These are phyloP conservation scores for Aspiorhynchus laticeps DNA, from an alignment of 2,113 vertebrate genomes.

Conservation along the genomic window DNA sequence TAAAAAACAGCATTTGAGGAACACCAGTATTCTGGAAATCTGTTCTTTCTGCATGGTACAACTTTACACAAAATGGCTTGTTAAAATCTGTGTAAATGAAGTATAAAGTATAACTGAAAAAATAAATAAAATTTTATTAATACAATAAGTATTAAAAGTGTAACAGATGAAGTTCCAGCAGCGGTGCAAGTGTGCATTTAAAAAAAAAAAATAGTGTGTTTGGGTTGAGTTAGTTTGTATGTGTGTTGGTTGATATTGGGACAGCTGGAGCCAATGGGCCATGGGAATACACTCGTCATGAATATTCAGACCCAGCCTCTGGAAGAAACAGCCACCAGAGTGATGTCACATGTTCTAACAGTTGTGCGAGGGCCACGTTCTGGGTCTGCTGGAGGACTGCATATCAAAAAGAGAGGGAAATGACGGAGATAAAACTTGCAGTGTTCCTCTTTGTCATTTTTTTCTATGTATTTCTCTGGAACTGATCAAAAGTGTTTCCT, in stretches of 20 bases:
- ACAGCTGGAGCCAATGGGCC: conserved; percentile 87
- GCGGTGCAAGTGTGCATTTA: conserved; percentile 15
- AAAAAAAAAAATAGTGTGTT: not conserved
- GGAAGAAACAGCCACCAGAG: conserved; percentile 91
- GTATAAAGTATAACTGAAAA: not conserved
- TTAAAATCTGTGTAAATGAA: not conserved
- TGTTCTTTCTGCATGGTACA: not conserved
- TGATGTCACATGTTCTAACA: conserved; percentile 86
- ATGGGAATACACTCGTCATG: conserved; percentile 89
- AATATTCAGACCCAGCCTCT: conserved; percentile 93
- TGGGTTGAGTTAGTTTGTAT: conserved; percentile 42
- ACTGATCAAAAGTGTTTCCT: not conserved
- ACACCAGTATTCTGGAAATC: not conserved
- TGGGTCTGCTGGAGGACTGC: conserved; percentile 57
- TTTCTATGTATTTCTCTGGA: not conserved
- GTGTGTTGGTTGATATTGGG: conserved; percentile 75
- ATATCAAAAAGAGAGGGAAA: conserved; percentile 14
- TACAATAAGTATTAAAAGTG: not conserved
- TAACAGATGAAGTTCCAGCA: not conserved
- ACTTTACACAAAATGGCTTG: not conserved
- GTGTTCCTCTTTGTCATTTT: not conserved
- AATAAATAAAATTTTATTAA: too few relatives aligned
- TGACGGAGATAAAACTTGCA: not conserved
- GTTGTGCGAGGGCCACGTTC: conserved; percentile 85
- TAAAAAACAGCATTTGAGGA: not conserved